These are phyloP conservation scores for Opisthograptis luteolata DNA, from an alignment of 2,888 invertebrate genomes.

Conservation along the genomic window DNA sequence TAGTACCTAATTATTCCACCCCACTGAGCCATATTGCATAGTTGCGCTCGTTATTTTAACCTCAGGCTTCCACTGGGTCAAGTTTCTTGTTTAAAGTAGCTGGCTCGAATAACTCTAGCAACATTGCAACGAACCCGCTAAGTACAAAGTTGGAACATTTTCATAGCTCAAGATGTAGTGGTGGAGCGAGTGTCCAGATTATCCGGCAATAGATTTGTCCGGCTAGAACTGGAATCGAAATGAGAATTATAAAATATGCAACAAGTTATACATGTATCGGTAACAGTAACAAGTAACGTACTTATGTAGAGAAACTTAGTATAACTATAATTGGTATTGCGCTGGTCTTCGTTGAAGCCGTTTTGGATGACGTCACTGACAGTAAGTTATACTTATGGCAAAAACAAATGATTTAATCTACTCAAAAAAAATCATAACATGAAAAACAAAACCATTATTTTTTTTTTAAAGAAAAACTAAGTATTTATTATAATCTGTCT, in stretches of 20 bases:
- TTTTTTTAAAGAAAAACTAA: no score
- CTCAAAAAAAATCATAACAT: no score
- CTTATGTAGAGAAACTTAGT: no score
- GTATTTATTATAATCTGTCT: no score
- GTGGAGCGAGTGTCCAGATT: not conserved
- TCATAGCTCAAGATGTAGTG: slow-evolving; percentile 12
- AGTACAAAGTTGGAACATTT: slow-evolving; percentile 25
- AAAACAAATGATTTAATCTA: no score
- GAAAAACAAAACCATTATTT: no score
- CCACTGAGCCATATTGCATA: slow-evolving; percentile 9
- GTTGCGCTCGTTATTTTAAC: slow-evolving; percentile 11
- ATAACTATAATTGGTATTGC: no score
- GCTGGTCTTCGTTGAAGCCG: no score
- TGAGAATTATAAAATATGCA: not conserved
- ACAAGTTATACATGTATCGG: no score
- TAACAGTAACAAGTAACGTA: no score
- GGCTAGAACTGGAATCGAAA: not conserved
- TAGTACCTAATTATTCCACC: not conserved
- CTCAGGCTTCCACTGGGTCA: slow-evolving; percentile 8
- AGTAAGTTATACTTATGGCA: no score
- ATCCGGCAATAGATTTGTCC: not conserved
- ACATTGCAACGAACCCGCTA: slow-evolving; percentile 9
- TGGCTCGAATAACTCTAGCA: slow-evolving; percentile 12
- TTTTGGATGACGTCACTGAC: no score
- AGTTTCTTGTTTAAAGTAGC: slow-evolving; percentile 20